Evolutionary conservation across 1,140 invertebrate species (phyloP).

Genomic region (Pseudobourletiella spinata): DNA sequence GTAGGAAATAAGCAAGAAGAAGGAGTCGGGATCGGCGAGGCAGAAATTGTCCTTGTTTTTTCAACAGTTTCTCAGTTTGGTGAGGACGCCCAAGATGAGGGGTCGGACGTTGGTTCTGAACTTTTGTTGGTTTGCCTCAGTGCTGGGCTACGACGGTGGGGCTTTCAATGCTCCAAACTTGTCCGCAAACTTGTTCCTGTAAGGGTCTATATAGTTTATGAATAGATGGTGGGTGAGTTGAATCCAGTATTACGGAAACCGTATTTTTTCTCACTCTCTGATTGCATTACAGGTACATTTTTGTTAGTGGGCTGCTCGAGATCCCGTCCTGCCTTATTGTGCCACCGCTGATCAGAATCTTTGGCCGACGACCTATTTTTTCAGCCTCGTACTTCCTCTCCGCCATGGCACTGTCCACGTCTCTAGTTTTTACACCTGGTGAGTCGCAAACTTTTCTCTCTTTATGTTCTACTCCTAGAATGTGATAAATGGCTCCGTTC

Average conservation of each 20-base stretch:
- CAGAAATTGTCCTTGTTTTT: no score
- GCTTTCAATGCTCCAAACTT: slow-evolving; percentile 36
- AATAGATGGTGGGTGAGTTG: no score
- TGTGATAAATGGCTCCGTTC: not conserved
- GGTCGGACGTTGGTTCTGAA: slow-evolving; percentile 27
- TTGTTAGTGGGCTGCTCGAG: slow-evolving; percentile 34
- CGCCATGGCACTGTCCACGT: not conserved
- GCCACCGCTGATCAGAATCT: slow-evolving; percentile 27
- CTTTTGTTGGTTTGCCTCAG: slow-evolving; percentile 30
- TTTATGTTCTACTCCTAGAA: not conserved
- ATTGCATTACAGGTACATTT: slow-evolving; percentile 27
- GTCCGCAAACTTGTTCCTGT: slow-evolving; percentile 29
- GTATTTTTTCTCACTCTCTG: no score
- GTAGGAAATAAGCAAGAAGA: no score
- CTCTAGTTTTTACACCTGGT: not conserved
- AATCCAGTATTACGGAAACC: no score
- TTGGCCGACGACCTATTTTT: slow-evolving; percentile 30
- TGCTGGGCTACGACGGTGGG: slow-evolving; percentile 35
- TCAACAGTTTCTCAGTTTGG: no score
- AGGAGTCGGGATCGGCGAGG: no score
- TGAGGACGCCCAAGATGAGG: no score
- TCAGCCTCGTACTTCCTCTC: not conserved
- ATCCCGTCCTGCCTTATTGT: slow-evolving; percentile 35
- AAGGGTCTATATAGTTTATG: no score
- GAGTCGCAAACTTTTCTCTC: not conserved